Conservation (phyloP, 1,140 invertebrate genomes). For the Zaprionus davidi region DNA sequence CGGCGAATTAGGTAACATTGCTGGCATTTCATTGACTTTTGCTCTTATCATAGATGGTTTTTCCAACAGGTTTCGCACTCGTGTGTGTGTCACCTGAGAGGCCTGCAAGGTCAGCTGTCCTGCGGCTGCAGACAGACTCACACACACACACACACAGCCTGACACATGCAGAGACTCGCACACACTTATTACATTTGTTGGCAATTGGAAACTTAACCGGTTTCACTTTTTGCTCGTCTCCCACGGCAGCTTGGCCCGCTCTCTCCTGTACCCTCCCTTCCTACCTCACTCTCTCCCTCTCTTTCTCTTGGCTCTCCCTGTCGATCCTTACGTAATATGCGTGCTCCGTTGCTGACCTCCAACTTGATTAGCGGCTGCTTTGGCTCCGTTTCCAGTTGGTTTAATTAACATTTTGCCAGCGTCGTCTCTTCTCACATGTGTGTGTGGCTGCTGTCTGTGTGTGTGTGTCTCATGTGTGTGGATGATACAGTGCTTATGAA, state of each 20-base stretch:
- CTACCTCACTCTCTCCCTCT: not conserved
- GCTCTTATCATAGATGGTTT: slow-evolving; percentile 60
- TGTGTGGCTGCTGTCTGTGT: not conserved
- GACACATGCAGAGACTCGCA: not conserved
- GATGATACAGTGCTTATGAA: slow-evolving; percentile 61
- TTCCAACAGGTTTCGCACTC: slow-evolving; percentile 57
- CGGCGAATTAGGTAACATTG: slow-evolving; percentile 73
- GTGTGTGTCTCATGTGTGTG: slow-evolving; percentile 10
- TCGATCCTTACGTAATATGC: slow-evolving; percentile 65
- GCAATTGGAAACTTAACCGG: slow-evolving; percentile 47
- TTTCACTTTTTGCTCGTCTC: slow-evolving; percentile 50
- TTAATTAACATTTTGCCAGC: slow-evolving; percentile 68
- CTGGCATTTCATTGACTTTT: slow-evolving; percentile 67
- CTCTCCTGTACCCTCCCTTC: not conserved
- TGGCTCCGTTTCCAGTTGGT: slow-evolving; percentile 56
- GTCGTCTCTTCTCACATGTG: slow-evolving; percentile 3
- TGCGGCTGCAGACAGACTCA: slow-evolving; percentile 15
- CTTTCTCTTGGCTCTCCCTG: not conserved
- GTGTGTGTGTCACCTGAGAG: slow-evolving; percentile 20
- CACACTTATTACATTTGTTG: not conserved
- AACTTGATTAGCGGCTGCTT: slow-evolving; percentile 77
- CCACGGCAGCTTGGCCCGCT: not conserved
- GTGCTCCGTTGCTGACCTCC: slow-evolving; percentile 64
- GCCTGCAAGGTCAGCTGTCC: slow-evolving; percentile 69
- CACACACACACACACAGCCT: not conserved